Evolutionary conservation across 1,140 invertebrate genomes (phyloP).

Genomic region (Papilio polyxenes): DNA sequence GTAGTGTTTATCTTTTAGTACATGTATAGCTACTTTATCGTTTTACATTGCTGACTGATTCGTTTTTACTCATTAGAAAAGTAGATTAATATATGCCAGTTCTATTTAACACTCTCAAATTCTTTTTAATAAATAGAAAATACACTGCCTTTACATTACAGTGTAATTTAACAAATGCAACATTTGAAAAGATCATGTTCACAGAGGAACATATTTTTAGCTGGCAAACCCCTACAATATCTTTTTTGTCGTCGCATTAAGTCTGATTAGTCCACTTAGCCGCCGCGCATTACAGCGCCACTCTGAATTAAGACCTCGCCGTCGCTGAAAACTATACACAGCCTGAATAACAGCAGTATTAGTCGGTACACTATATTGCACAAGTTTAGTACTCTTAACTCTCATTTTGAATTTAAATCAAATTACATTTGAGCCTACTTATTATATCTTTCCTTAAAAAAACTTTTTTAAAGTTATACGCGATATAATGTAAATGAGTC

Average conservation of each 20-base stretch:
- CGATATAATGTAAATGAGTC: too few relatives aligned
- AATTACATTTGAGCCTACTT: background rate
- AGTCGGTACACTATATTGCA: background rate
- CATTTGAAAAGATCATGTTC: conserved; percentile 23
- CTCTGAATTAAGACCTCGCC: conserved; percentile 35
- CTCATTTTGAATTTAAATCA: background rate
- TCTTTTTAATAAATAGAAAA: too few relatives aligned
- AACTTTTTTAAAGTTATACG: too few relatives aligned
- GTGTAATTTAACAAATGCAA: background rate
- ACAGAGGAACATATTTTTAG: conserved; percentile 14
- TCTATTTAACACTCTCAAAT: background rate
- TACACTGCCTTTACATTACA: background rate
- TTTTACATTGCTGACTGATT: background rate
- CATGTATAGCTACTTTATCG: too few relatives aligned
- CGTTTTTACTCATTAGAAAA: background rate
- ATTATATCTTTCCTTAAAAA: background rate
- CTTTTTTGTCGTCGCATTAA: conserved; percentile 32
- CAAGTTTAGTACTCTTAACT: background rate
- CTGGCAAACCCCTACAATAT: background rate
- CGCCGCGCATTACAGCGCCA: conserved; percentile 37
- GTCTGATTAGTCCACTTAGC: conserved; percentile 39
- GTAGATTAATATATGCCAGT: background rate
- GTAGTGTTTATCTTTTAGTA: background rate
- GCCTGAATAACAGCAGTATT: conserved; percentile 1
- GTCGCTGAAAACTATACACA: conserved; percentile 34